Percentiles rank a stretch among this genome's conserved stretches.
Evolutionary conservation across 2,113 vertebrate species (phyloP).

Genomic region (Pogonocichla stellata): DNA sequence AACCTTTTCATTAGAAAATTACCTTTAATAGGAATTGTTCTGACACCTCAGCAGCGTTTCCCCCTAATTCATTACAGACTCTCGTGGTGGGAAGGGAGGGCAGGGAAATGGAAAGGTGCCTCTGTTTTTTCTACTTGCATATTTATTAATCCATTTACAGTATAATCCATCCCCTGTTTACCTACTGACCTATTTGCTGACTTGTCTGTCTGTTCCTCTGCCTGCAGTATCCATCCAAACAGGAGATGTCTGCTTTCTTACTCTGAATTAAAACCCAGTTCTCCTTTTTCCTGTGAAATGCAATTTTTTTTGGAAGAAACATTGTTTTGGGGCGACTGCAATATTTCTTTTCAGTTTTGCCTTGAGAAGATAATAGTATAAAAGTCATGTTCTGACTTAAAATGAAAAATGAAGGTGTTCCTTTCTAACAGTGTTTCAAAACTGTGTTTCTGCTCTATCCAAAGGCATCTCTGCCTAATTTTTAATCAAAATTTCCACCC

Average conservation of each 20-base stretch:
- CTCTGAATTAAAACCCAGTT: neutral
- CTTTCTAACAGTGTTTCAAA: neutral
- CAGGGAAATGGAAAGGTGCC: neutral
- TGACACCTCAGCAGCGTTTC: slow-evolving; percentile 73
- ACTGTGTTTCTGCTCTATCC: neutral
- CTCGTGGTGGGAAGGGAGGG: neutral
- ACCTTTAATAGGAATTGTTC: slow-evolving; percentile 79
- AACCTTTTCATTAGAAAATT: slow-evolving; percentile 83
- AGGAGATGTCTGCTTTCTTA: neutral
- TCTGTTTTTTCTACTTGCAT: neutral
- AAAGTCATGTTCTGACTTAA: neutral
- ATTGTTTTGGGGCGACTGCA: neutral
- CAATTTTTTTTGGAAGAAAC: neutral
- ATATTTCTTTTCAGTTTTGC: slow-evolving; percentile 4
- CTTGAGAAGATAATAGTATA: neutral
- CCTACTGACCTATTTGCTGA: neutral
- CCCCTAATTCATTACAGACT: slow-evolving; percentile 57
- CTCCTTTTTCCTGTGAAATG: neutral
- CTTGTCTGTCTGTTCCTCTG: neutral
- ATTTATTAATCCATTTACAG: neutral
- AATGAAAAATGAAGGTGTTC: slow-evolving; percentile 6
- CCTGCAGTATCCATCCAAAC: neutral
- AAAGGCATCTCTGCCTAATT: neutral
- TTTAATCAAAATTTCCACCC: neutral
- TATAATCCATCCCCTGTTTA: neutral